phyloP scores from a whole-genome alignment of 2,113 vertebrate species.

The Pantherophis guttatus region DNA sequence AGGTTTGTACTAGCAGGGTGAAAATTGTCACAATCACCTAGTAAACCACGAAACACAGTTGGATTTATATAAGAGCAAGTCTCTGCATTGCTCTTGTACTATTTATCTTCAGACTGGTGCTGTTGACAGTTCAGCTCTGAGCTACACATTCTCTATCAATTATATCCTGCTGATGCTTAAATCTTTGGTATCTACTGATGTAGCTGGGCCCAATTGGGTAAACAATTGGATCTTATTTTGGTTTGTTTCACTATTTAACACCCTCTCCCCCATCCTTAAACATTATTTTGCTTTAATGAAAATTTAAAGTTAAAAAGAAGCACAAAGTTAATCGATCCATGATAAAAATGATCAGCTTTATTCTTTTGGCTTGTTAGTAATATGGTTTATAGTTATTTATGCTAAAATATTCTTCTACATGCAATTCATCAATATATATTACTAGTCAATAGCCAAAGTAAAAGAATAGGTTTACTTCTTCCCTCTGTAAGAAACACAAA shows the following conservation, averaged over 20 bases:
- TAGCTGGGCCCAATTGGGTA: not conserved
- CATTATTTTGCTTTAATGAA: not conserved
- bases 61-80: not conserved
- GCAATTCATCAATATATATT: slow-evolving; percentile 76
- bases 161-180: not conserved
- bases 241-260: not conserved
- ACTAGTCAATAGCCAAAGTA: slow-evolving; percentile 68
- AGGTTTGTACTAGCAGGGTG: not conserved
- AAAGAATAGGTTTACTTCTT: slow-evolving; percentile 70
- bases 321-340: slow-evolving; percentile 64
- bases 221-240: not conserved
- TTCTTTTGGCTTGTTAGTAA: slow-evolving; percentile 76
- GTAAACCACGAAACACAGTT: not conserved
- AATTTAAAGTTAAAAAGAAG: slow-evolving; percentile 36
- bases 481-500: slow-evolving; percentile 69
- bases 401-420: slow-evolving; percentile 79
- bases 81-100: not conserved
- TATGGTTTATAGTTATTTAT: slow-evolving; percentile 64
- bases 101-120: not conserved
- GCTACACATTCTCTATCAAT: not conserved
- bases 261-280: not conserved
- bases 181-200: not conserved
- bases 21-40: not conserved
- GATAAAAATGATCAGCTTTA: slow-evolving; percentile 85
- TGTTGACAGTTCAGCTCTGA: not conserved